Evolutionary conservation across 2,888 invertebrate genomes (phyloP), one percentile per base, ranked within the genome.

Genomic region (Cheilosia soror): DNA sequence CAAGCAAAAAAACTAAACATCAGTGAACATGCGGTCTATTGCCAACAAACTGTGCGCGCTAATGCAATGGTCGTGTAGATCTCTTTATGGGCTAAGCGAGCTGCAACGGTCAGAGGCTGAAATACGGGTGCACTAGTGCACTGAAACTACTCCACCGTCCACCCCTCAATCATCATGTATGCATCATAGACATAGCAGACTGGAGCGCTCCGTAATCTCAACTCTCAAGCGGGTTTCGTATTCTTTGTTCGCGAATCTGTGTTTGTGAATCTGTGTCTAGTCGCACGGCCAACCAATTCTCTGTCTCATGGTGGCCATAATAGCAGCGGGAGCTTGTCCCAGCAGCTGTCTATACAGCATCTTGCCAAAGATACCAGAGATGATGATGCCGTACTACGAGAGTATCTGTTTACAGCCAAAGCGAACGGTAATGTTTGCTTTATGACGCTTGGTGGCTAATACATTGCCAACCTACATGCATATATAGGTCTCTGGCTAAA

Each of bases 31-130:
- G 37, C 47, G 31, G 58, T 40, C 60, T 76, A 75, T 71, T 72
- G 62, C 49, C 65, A 51, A 42, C 78, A 78, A 78, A 62, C 72
- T 68, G 55, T 63, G 37, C 37, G 44, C 31, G 37, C 77, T 82
- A 82, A 82, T 82, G 78, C 82, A 82, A 55, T 72, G 78, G 62
- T 49, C 49, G 60, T 83, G 72, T 83, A 72, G 9, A 53, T 71
- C 42, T 76, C 51, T 85, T 81, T 81, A 81, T 85, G 85, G 81
- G 66, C 76, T 76, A 57, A 55, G 76, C 76, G 81, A 76, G 66
- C 85, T 77, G 63, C 85, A 81, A 76, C 85, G 77, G 84, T 84
- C 84, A 84, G 84, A 84, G 80, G 68, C 85, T 81, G 76, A 77
- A 37, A 85, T 77, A 85, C 72, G 85, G 68, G 81, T 81, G 85